Conservation (phyloP, 1,140 invertebrate species). For the Zaprionus camerounensis region DNA sequence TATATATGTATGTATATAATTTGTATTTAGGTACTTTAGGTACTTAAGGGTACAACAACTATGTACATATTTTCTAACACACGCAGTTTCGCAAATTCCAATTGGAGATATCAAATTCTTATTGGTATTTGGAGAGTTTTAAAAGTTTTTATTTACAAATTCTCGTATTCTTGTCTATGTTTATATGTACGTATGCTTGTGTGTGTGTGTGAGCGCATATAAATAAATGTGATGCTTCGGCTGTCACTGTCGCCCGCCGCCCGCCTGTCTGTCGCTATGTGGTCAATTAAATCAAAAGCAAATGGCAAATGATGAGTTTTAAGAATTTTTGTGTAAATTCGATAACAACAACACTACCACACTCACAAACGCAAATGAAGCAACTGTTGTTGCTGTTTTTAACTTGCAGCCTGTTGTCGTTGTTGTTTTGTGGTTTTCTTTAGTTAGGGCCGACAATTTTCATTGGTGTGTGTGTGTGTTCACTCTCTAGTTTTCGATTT, state of each 20-base stretch:
- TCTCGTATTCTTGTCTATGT: slow-evolving; percentile 27
- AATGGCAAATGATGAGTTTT: slow-evolving; percentile 66
- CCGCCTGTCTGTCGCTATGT: slow-evolving; percentile 45
- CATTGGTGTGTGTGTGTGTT: slow-evolving; percentile 24
- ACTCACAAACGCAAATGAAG: not conserved
- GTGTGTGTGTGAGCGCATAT: slow-evolving; percentile 25
- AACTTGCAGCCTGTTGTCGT: not conserved
- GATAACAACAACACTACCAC: slow-evolving; percentile 46
- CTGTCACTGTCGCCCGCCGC: slow-evolving; percentile 29
- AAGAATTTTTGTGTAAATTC: slow-evolving; percentile 62
- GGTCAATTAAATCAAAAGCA: slow-evolving; percentile 66
- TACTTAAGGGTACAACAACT: slow-evolving; percentile 46
- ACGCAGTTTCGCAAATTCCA: slow-evolving; percentile 43
- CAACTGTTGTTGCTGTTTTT: not conserved
- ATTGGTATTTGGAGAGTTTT: slow-evolving; percentile 43
- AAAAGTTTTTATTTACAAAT: slow-evolving; percentile 80
- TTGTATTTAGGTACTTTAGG: slow-evolving; percentile 29
- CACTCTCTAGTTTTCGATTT: slow-evolving; percentile 27
- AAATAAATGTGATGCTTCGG: slow-evolving; percentile 48
- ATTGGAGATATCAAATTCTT: slow-evolving; percentile 44
- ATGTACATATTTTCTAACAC: slow-evolving; percentile 48
- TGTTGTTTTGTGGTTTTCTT: slow-evolving; percentile 2
- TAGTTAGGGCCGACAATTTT: slow-evolving; percentile 25
- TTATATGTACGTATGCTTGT: slow-evolving; percentile 22
- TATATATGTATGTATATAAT: slow-evolving; percentile 13